A percentile compares a stretch with the other conserved stretches of the same genome.
Conservation (phyloP, 2,797 vertebrate species). For the Melanotaenia trifasciata region DNA sequence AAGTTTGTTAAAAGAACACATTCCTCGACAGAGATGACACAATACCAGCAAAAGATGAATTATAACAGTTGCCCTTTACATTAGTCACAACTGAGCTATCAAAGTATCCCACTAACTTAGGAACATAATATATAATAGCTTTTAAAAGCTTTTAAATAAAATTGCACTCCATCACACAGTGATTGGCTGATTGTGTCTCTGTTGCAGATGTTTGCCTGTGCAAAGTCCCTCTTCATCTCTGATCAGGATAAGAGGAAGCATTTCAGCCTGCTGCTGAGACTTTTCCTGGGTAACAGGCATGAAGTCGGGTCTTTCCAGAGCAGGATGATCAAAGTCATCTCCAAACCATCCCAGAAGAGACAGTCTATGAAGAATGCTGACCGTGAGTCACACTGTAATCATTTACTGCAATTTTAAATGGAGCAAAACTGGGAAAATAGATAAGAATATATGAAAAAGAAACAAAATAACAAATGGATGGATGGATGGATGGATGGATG, state of each 20-base stretch:
- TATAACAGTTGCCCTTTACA: not conserved
- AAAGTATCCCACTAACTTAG: no score
- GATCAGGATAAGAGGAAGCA: conserved; percentile 96
- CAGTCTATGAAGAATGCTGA: conserved; percentile 97
- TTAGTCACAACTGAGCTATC: not conserved
- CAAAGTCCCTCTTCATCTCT: conserved; percentile 95
- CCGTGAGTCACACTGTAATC: conserved; percentile 78
- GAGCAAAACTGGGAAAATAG: no score
- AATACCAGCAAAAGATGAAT: not conserved
- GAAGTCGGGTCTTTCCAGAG: conserved; percentile 94
- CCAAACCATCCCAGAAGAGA: conserved; percentile 97
- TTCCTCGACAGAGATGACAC: not conserved
- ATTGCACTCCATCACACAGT: not conserved
- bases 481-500: not conserved
- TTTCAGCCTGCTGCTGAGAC: conserved; percentile 90
- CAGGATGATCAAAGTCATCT: conserved; percentile 95
- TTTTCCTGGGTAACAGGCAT: conserved; percentile 88
- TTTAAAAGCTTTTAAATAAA: no score
- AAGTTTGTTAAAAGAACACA: not conserved
- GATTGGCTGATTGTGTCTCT: not conserved
- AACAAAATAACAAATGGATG: no score
- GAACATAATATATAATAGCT: no score
- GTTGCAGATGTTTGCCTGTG: conserved; percentile 89
- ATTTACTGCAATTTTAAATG: no score
- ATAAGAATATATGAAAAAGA: no score